These are phyloP conservation scores for Listronotus bonariensis DNA, from an alignment of 1,140 invertebrate genomes.

Conservation along the genomic window DNA sequence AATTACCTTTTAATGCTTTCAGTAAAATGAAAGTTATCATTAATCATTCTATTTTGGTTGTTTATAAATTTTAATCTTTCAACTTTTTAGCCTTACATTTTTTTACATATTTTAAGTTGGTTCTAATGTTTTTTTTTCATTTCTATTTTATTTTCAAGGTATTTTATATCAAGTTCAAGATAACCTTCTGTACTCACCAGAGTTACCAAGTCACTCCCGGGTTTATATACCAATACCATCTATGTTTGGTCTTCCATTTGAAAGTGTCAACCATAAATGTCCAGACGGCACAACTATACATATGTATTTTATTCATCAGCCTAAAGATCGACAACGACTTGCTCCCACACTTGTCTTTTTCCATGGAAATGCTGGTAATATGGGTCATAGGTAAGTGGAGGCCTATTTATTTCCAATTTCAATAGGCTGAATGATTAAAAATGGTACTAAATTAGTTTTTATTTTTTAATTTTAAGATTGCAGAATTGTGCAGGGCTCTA, in stretches of 20 bases:
- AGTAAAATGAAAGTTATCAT: too few species aligned
- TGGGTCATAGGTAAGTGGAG: constrained; percentile 71
- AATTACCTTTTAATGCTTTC: too few species aligned
- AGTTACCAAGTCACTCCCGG: constrained; percentile 83
- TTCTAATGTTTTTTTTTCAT: too few species aligned
- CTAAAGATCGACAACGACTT: constrained; percentile 64
- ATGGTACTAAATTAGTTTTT: not conserved
- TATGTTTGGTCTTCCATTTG: constrained; percentile 80
- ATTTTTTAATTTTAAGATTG: constrained; percentile 56
- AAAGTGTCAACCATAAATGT: constrained; percentile 79
- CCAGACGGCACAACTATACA: constrained; percentile 83
- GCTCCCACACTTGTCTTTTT: constrained; percentile 86
- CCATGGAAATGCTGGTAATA: constrained; percentile 96
- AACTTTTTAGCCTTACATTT: too few species aligned
- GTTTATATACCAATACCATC: constrained; percentile 84
- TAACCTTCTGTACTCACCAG: constrained; percentile 84
- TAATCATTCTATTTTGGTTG: too few species aligned
- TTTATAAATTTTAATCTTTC: too few species aligned
- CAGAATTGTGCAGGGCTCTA: constrained; percentile 80
- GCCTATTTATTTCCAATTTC: too few species aligned
- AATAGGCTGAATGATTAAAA: too few species aligned
- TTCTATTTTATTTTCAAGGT: constrained; percentile 58
- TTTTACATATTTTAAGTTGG: too few species aligned
- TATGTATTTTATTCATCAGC: constrained; percentile 84
- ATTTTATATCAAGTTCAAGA: constrained; percentile 86